Evolutionary conservation across 2,113 vertebrate species (phyloP).

Genomic region (Mesembrinibis cayennensis): DNA sequence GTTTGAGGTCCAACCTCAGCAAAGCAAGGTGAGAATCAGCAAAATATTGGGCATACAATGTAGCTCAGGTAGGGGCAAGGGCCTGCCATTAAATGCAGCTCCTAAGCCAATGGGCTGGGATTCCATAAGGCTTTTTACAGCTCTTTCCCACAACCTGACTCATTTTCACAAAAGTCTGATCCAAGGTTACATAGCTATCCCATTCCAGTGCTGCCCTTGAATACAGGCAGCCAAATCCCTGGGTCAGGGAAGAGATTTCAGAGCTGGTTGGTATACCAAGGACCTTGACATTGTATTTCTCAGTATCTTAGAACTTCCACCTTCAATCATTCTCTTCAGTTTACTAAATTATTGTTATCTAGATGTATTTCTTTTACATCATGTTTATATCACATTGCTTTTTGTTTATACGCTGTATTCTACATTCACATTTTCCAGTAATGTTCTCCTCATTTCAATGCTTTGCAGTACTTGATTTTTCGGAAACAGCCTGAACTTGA

Average conservation of each 20-base stretch:
- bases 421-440: not conserved
- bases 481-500: not conserved
- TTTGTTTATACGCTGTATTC: not conserved
- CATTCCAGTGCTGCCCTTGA: not conserved
- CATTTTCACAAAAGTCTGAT: not conserved
- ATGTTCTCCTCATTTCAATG: not conserved
- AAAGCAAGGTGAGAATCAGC: not conserved
- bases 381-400: not conserved
- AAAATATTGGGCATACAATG: not conserved
- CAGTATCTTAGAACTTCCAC: not conserved
- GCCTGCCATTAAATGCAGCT: not conserved
- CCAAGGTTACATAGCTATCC: not conserved
- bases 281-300: not conserved
- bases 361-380: not conserved
- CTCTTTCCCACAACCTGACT: not conserved
- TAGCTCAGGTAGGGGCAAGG: not conserved
- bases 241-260: not conserved
- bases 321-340: not conserved
- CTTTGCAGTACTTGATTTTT: not conserved
- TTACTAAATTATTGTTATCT: not conserved
- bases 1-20: not conserved
- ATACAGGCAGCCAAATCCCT: not conserved
- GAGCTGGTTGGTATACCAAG: not conserved
- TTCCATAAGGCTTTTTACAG: not conserved
- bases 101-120: not conserved